Percentiles rank a stretch among this genome's conserved stretches.
Evolutionary conservation across 1,140 invertebrate genomes (phyloP).

Genomic region (Saccostrea echinata): DNA sequence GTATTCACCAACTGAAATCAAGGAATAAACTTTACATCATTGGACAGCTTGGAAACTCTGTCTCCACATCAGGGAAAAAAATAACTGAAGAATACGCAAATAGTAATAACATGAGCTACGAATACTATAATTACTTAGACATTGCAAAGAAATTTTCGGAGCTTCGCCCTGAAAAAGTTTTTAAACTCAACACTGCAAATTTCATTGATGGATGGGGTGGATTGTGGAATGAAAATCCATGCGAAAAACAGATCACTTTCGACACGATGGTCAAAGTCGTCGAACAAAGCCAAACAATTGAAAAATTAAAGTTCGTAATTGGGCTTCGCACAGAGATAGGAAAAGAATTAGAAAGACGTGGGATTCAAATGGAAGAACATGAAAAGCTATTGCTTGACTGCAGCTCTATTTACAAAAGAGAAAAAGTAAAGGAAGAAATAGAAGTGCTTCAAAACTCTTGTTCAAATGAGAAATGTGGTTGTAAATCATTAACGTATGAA

Average conservation of each 20-base stretch:
- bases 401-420: background rate
- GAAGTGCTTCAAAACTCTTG: background rate
- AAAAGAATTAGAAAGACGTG: background rate
- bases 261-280: background rate
- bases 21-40: background rate
- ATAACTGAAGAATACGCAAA: background rate
- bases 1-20: background rate
- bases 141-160: background rate
- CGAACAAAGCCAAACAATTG: background rate
- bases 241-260: background rate
- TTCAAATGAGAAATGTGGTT: background rate
- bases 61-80: background rate
- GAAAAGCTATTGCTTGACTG: background rate
- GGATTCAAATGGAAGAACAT: background rate
- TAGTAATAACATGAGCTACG: background rate
- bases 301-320: background rate
- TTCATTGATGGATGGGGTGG: constrained; percentile 7
- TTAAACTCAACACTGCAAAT: background rate
- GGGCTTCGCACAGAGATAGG: background rate
- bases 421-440: background rate
- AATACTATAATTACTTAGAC: background rate
- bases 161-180: background rate
- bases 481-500: background rate
- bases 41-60: constrained; percentile 18
- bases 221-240: constrained; percentile 17